A percentile compares a stretch with the other conserved stretches of the same genome.
These are phyloP conservation scores for Xanthorhoe designata DNA, from an alignment of 2,888 invertebrate species.

Conservation along the genomic window DNA sequence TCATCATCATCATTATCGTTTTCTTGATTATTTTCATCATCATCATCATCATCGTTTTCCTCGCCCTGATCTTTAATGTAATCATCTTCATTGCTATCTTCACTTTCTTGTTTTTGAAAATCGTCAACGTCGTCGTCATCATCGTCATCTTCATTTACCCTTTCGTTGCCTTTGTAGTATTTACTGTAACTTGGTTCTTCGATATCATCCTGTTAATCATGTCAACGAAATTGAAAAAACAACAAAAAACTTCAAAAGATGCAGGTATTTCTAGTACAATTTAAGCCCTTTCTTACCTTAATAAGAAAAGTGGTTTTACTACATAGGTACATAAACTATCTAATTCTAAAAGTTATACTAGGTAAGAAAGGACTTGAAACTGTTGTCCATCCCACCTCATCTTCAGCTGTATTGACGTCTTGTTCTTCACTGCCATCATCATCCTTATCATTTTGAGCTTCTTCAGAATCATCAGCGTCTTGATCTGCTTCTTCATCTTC, in stretches of 20 bases:
- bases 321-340: not conserved
- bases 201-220: slow-evolving; percentile 50
- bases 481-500: slow-evolving; percentile 53
- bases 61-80: slow-evolving; percentile 25
- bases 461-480: slow-evolving; percentile 42
- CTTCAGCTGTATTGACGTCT: slow-evolving; percentile 49
- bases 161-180: slow-evolving; percentile 43
- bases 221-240: slow-evolving; percentile 10
- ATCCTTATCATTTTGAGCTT: slow-evolving; percentile 35
- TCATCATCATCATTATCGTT: slow-evolving; percentile 42
- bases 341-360: not conserved
- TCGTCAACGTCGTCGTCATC: slow-evolving; percentile 50
- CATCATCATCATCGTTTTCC: slow-evolving; percentile 49
- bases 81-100: slow-evolving; percentile 52
- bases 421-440: slow-evolving; percentile 53
- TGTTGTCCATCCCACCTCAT: slow-evolving; percentile 48
- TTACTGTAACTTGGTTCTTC: slow-evolving; percentile 50
- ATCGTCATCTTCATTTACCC: slow-evolving; percentile 46
- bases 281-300: not conserved
- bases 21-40: slow-evolving; percentile 50
- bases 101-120: slow-evolving; percentile 52
- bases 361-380: slow-evolving; percentile 1
- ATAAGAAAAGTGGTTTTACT: not conserved
- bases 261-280: not conserved
- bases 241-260: not conserved